A percentile compares a stretch with the other conserved stretches of the same genome.
Evolutionary conservation across 2,888 invertebrate species (phyloP).

Genomic region (Apotomis betuletana): DNA sequence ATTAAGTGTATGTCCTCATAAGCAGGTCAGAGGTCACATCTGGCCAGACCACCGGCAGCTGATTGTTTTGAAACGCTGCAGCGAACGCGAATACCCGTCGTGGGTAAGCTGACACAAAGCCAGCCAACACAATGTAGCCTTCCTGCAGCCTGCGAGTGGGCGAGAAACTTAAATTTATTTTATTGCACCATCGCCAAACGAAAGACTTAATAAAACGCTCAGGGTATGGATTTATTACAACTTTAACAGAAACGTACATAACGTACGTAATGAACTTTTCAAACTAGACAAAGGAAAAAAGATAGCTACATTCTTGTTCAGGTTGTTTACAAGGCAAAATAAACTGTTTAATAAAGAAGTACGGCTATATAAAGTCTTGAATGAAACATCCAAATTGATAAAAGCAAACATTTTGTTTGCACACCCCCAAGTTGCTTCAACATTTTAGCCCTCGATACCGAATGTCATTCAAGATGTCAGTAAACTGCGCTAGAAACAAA

Average conservation of each 20-base stretch:
- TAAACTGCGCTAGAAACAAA: conserved; percentile 63
- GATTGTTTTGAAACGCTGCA: conserved; percentile 37
- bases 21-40: conserved; percentile 20
- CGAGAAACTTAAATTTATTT: conserved; percentile 60
- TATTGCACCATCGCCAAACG: conserved; percentile 44
- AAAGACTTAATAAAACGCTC: conserved; percentile 11
- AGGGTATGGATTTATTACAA: conserved; percentile 2
- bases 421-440: conserved; percentile 40
- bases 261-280: background rate
- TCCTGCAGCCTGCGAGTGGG: conserved; percentile 59
- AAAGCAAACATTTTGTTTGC: conserved; percentile 20
- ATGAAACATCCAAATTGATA: conserved; percentile 6
- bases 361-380: no score
- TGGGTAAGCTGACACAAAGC: conserved; percentile 62
- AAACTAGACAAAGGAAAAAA: background rate
- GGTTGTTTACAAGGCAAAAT: background rate
- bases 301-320: background rate
- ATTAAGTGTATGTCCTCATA: conserved; percentile 20
- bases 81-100: conserved; percentile 23
- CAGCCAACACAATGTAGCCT: conserved; percentile 58
- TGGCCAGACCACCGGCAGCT: conserved; percentile 24
- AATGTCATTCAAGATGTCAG: conserved; percentile 53
- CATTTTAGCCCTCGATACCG: conserved; percentile 47
- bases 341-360: no score
- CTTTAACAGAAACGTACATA: background rate